Conservation (phyloP, 2,888 invertebrate genomes). For the Idaea biselata region DNA sequence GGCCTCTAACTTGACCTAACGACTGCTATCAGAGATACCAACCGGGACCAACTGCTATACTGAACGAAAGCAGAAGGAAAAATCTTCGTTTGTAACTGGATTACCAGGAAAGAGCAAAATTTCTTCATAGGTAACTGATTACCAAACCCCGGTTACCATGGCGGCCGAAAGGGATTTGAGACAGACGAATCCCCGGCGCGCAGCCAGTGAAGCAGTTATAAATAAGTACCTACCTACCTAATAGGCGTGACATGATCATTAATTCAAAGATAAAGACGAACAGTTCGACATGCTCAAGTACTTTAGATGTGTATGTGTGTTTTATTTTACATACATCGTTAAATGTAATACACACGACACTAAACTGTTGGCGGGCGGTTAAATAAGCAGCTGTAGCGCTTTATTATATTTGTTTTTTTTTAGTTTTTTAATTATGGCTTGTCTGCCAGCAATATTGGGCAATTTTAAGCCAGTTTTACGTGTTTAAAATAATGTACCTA, state of each 20-base stretch:
- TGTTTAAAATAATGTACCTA: too few species aligned
- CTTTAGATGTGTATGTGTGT: too few species aligned
- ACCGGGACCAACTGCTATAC: too few species aligned
- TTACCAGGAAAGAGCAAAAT: too few species aligned
- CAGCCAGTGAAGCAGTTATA: neutral
- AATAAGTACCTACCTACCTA: neutral
- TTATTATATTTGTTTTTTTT: neutral
- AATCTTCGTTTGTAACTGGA: too few species aligned
- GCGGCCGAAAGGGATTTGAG: neutral
- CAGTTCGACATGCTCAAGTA: neutral
- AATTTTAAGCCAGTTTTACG: too few species aligned
- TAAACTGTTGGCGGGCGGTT: constrained; percentile 8
- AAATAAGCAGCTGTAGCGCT: neutral
- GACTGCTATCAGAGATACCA: too few species aligned
- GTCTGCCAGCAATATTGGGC: neutral
- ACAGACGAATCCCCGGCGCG: neutral
- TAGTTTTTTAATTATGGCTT: neutral
- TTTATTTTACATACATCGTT: neutral
- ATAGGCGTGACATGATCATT: neutral
- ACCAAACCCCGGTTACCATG: too few species aligned
- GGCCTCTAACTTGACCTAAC: too few species aligned
- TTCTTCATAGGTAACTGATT: too few species aligned
- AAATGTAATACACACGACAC: constrained; percentile 39
- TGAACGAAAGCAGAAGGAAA: too few species aligned
- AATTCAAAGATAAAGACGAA: neutral